These are phyloP conservation scores for Phyto melanocephala DNA, from an alignment of 2,888 invertebrate genomes.

Conservation along the genomic window DNA sequence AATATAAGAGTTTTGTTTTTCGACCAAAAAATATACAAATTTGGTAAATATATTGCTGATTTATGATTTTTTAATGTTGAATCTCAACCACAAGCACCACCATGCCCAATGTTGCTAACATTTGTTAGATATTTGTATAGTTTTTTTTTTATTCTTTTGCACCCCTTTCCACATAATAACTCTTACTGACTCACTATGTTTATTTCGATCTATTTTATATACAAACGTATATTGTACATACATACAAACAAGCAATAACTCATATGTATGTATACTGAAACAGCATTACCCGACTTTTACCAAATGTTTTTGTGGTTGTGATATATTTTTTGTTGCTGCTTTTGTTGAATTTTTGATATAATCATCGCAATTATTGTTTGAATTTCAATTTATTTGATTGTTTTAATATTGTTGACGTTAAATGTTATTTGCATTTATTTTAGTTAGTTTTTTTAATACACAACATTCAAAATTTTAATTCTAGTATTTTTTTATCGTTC, in stretches of 20 bases:
- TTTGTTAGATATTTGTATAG: constrained; percentile 28
- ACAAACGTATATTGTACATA: neutral
- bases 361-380: constrained; percentile 62
- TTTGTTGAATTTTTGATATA: constrained; percentile 39
- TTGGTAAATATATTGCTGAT: constrained; percentile 52
- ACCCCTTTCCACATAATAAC: constrained; percentile 13
- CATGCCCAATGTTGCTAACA: constrained; percentile 9
- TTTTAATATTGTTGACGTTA: constrained; percentile 14
- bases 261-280: neutral
- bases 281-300: constrained; percentile 22
- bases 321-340: constrained; percentile 32
- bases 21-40: constrained; percentile 35
- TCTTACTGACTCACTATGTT: neutral
- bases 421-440: neutral
- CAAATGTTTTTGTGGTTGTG: constrained; percentile 55
- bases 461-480: constrained; percentile 14
- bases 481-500: constrained; percentile 15
- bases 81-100: constrained; percentile 32
- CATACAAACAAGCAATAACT: neutral
- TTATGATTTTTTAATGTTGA: constrained; percentile 57
- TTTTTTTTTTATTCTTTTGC: constrained; percentile 12
- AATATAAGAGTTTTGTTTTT: neutral
- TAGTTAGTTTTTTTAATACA: constrained; percentile 30
- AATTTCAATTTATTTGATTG: constrained; percentile 64
- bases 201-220: neutral